These are phyloP conservation scores for Ostrea denselamellosa DNA, from an alignment of 1,140 invertebrate genomes.

Conservation along the genomic window DNA sequence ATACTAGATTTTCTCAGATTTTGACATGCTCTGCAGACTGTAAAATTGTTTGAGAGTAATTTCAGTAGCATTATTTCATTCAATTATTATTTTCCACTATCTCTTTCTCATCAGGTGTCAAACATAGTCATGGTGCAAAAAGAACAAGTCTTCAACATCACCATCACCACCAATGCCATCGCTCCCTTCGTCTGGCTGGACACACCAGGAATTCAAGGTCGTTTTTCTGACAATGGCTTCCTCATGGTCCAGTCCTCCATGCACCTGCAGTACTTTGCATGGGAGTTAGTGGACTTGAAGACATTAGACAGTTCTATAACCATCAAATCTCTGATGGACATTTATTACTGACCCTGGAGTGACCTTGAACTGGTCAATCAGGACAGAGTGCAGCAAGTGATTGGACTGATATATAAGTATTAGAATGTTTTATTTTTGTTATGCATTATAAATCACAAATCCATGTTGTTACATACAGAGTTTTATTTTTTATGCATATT, in stretches of 20 bases:
- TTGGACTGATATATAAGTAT: not conserved
- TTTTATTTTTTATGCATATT: not conserved
- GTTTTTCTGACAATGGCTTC: slow-evolving; percentile 86
- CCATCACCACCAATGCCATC: slow-evolving; percentile 72
- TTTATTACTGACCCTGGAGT: slow-evolving; percentile 47
- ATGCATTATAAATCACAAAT: not conserved
- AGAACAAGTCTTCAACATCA: slow-evolving; percentile 18
- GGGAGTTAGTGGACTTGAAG: slow-evolving; percentile 60
- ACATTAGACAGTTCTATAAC: slow-evolving; percentile 65
- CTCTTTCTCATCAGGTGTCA: not conserved
- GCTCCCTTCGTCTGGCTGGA: slow-evolving; percentile 86
- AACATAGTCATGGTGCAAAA: not conserved
- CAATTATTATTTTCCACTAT: not conserved
- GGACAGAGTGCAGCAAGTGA: not conserved
- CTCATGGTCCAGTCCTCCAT: slow-evolving; percentile 69
- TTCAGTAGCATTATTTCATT: no score
- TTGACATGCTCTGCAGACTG: no score
- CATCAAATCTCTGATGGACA: slow-evolving; percentile 74
- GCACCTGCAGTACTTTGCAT: slow-evolving; percentile 70
- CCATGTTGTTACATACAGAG: not conserved
- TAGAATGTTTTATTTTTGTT: not conserved
- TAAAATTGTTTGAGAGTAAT: no score
- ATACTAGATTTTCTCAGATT: no score
- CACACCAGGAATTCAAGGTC: slow-evolving; percentile 77
- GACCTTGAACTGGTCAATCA: not conserved